phyloP scores from a whole-genome alignment of 2,113 vertebrate species.

The Rhodinocichla rosea region DNA sequence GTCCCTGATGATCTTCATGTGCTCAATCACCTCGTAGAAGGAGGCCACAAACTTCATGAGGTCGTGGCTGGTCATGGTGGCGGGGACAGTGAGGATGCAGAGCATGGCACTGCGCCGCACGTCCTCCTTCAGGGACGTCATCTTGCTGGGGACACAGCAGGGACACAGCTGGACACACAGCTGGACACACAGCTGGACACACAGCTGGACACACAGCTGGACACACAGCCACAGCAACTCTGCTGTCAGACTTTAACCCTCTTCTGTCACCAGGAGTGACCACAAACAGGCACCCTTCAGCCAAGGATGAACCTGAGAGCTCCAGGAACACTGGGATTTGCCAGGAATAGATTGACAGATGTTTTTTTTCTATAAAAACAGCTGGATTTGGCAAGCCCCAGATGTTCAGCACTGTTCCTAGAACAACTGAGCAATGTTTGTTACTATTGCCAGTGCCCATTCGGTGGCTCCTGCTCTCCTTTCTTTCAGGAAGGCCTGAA shows the following conservation, averaged over 20 bases:
- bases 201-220: neutral
- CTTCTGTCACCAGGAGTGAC: neutral
- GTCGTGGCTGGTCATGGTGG: constrained; percentile 97
- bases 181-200: neutral
- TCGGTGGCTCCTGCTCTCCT: neutral
- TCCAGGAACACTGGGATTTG: neutral
- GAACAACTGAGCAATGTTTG: neutral
- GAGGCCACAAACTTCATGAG: constrained; percentile 99
- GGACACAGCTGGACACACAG: neutral
- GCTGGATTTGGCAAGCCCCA: neutral
- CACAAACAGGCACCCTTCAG: neutral
- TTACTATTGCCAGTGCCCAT: neutral
- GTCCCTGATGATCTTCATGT: constrained; percentile 99
- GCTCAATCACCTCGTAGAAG: constrained; percentile 95
- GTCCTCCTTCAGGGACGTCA: constrained; percentile 93
- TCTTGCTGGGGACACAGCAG: constrained; percentile 83
- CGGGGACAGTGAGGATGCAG: constrained; percentile 93
- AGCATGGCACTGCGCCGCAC: constrained; percentile 94
- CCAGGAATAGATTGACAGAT: too few species aligned
- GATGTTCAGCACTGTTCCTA: neutral
- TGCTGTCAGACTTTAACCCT: neutral
- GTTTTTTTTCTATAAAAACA: neutral
- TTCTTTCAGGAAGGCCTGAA: neutral
- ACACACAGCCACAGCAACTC: neutral
- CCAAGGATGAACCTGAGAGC: neutral